Percentiles rank a stretch among this genome's conserved stretches.
Conservation (phyloP, 2,888 invertebrate genomes). For the Melanargia galathea region DNA sequence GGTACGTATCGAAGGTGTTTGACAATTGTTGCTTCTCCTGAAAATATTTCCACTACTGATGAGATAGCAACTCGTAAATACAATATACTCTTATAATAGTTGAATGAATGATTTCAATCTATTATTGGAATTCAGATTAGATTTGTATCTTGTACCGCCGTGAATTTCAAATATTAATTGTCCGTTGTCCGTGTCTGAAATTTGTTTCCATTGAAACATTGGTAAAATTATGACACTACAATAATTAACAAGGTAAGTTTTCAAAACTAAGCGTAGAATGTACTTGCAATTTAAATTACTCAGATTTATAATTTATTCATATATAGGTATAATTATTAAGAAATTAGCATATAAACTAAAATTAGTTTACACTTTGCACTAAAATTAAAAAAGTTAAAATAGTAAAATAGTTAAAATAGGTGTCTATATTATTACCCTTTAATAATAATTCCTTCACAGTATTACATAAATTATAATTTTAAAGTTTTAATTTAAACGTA, state of each 20-base stretch:
- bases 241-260: background rate
- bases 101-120: no score
- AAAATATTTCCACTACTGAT: background rate
- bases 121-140: background rate
- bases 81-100: background rate
- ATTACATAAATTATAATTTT: background rate
- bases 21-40: constrained; percentile 30
- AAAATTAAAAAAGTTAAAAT: no score
- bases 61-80: background rate
- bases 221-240: background rate
- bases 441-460: background rate
- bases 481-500: background rate
- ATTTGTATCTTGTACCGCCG: background rate
- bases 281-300: no score
- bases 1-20: constrained; percentile 13
- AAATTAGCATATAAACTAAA: no score
- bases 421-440: no score
- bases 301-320: no score
- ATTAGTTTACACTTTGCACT: no score
- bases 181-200: background rate
- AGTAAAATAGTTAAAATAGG: no score
- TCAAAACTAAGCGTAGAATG: no score
- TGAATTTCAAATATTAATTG: background rate
- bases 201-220: background rate
- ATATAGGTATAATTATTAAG: no score